Conservation (phyloP, 2,113 vertebrate species). For the Passer montanus region DNA sequence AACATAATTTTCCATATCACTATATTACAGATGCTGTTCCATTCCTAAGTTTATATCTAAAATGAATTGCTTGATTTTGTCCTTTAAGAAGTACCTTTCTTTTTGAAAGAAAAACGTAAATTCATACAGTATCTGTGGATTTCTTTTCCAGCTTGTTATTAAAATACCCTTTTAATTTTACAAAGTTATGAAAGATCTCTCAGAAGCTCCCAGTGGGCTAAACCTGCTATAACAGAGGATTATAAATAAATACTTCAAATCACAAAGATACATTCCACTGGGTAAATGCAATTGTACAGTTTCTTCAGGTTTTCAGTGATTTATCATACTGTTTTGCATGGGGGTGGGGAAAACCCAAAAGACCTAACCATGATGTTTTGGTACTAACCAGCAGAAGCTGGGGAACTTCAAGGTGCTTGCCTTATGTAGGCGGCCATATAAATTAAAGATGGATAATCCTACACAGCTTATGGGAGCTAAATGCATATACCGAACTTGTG, state of each 20-base stretch:
- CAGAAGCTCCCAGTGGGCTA: not conserved
- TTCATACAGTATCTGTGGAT: not conserved
- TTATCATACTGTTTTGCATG: not conserved
- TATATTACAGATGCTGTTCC: not conserved
- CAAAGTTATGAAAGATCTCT: not conserved
- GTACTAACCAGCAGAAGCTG: not conserved
- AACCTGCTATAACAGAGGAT: not conserved
- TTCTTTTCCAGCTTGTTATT: not conserved
- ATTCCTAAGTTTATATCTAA: not conserved
- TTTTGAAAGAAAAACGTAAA: not conserved
- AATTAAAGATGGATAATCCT: not conserved
- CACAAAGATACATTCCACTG: not conserved
- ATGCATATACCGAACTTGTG: not conserved
- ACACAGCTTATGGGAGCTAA: not conserved
- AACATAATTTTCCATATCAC: not conserved
- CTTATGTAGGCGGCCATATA: not conserved
- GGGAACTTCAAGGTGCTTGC: not conserved
- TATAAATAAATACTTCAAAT: not conserved
- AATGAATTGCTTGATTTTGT: not conserved
- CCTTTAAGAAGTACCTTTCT: not conserved
- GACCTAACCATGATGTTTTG: not conserved
- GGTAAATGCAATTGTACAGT: not conserved
- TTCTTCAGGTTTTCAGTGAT: not conserved
- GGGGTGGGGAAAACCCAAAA: slow-evolving; percentile 9
- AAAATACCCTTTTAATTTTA: not conserved